These are phyloP conservation scores for Enteromius anoplus DNA, from an alignment of 2,797 vertebrate genomes.

Conservation along the genomic window DNA sequence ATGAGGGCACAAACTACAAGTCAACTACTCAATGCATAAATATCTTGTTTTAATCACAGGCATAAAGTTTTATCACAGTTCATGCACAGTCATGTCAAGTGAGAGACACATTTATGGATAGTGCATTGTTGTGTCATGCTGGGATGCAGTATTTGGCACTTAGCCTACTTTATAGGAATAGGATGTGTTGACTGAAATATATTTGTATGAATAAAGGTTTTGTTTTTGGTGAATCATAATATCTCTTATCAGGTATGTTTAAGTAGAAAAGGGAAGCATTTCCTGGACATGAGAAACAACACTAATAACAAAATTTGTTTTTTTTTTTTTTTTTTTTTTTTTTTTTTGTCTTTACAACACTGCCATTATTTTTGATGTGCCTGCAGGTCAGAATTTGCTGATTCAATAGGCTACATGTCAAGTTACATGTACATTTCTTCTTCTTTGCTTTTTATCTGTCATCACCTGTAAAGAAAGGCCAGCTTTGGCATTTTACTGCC, in stretches of 20 bases:
- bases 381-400: background rate
- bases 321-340: background rate
- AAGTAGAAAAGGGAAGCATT: background rate
- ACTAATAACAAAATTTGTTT: background rate
- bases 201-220: constrained; percentile 8
- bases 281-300: background rate
- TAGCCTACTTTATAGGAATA: background rate
- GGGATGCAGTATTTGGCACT: constrained; percentile 17
- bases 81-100: background rate
- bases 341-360: background rate
- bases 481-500: background rate
- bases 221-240: background rate
- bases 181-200: constrained; percentile 4
- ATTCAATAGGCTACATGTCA: background rate
- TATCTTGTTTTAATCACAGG: constrained; percentile 33
- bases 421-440: background rate
- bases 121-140: constrained; percentile 2
- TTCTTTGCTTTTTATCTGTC: background rate
- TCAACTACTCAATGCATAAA: background rate
- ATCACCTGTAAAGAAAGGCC: background rate
- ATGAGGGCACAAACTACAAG: constrained; percentile 66
- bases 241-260: background rate
- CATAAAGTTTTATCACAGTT: background rate
- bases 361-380: background rate
- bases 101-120: constrained; percentile 6